Base-by-base conservation (phyloP, 2,888 invertebrate genomes). In the Mesochorus sp. region DNA sequence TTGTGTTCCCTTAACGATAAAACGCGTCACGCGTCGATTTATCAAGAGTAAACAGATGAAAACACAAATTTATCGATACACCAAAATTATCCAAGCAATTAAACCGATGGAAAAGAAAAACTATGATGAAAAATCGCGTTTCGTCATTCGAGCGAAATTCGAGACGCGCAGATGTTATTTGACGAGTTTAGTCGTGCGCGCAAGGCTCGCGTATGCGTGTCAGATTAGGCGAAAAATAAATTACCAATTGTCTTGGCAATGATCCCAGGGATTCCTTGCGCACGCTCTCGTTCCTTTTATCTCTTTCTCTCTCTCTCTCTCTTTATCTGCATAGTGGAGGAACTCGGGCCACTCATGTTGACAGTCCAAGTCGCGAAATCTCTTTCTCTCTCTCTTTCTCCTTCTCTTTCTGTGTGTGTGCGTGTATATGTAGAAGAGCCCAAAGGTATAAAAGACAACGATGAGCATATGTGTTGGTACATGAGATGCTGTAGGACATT, bases 161-260 rank as follows among this genome's bases (percentile, higher is more conserved):
- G 61, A 68, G 62, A 49, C 24, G 42, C 42, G 68, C 68, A 57
- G 68, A 78, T 64, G 67, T 62, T 55, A 51, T 64, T 77, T 57
- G 67, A 77, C 77, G 68, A 73, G 53, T 55, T 59, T 24, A 71
- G 72, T 72, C 31, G 62, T 49, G 39, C 47, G 24, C 47, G 37
- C 31, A 67, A 67, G 72, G 17, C 49, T 72, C 68, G 39, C 75
- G 72, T 59, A 59, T 72, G 75, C 68, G 59, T 74, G 74, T 74
- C 80, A 66, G 72, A 81, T 85, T 81, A 81, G 80, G 80, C 81
- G 81, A 83, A 83, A 86, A 85, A 83, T 82, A 86, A 86, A 85
- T 85, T 81, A 84, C 84, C 85, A 80, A 86, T 87, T 86, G 85
- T 83, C 83, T 87, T 86, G 87, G 86, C 85, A 85, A 51, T 80